These are phyloP conservation scores for Choristoneura rosaceana DNA, from an alignment of 2,888 invertebrate species.

Conservation along the genomic window DNA sequence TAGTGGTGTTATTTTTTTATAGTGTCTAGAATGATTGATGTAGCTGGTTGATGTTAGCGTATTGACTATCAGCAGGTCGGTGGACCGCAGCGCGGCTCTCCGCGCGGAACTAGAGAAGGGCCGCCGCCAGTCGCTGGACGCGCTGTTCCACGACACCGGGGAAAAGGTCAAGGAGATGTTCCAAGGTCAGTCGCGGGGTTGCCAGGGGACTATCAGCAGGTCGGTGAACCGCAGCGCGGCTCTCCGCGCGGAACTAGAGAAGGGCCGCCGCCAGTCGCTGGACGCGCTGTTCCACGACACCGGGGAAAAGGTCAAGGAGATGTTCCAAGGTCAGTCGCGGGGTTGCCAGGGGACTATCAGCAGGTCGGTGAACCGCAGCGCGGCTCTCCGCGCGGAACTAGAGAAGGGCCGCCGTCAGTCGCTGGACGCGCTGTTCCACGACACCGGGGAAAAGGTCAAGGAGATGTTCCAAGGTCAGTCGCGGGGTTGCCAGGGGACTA, in stretches of 20 bases:
- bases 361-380: conserved; percentile 49
- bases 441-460: conserved; percentile 92
- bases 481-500: background rate
- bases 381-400: conserved; percentile 58
- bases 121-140: conserved; percentile 91
- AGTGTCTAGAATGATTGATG: too few species aligned
- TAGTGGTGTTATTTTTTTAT: too few species aligned
- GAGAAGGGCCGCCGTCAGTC: conserved; percentile 87
- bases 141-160: conserved; percentile 90
- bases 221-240: conserved; percentile 51
- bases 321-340: conserved; percentile 88
- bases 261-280: conserved; percentile 88
- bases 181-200: conserved; percentile 83
- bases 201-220: conserved; percentile 16
- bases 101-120: conserved; percentile 63
- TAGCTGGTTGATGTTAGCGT: background rate
- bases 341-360: conserved; percentile 1
- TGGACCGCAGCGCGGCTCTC: conserved; percentile 52
- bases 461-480: conserved; percentile 91
- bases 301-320: conserved; percentile 92
- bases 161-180: conserved; percentile 93
- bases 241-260: conserved; percentile 61
- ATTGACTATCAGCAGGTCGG: conserved; percentile 39
- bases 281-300: conserved; percentile 91
- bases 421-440: conserved; percentile 90